Evolutionary conservation across 2,113 vertebrate genomes (phyloP).

Genomic region (Rostratula benghalensis): DNA sequence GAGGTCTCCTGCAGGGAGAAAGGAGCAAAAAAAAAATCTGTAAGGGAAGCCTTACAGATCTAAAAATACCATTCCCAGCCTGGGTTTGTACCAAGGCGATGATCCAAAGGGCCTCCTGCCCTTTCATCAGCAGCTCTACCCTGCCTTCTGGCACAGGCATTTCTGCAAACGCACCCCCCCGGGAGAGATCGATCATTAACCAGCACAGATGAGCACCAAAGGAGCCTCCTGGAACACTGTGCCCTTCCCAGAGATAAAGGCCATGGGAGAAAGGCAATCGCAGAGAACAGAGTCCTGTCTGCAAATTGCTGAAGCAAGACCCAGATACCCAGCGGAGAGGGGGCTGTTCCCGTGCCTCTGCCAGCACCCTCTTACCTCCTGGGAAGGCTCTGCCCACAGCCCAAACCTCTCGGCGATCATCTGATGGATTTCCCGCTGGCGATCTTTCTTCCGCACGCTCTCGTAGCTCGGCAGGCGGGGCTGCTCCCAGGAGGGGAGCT

Average conservation of each 20-base stretch:
- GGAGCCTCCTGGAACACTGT: not conserved
- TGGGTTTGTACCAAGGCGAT: not conserved
- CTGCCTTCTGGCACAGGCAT: not conserved
- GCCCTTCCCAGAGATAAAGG: slow-evolving; percentile 34
- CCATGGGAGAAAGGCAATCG: not conserved
- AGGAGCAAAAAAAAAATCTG: not conserved
- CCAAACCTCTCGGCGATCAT: slow-evolving; percentile 82
- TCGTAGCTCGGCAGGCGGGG: slow-evolving; percentile 81
- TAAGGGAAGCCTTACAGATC: not conserved
- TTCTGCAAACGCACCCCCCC: not conserved
- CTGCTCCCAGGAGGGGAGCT: slow-evolving; percentile 60
- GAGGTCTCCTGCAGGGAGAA: not conserved
- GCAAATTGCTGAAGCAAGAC: not conserved
- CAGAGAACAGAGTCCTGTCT: slow-evolving; percentile 2
- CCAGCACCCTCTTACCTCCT: slow-evolving; percentile 72
- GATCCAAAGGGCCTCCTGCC: not conserved
- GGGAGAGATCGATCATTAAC: slow-evolving; percentile 49
- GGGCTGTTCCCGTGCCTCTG: not conserved
- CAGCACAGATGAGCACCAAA: not conserved
- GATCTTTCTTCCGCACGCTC: slow-evolving; percentile 82
- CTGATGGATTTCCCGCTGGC: slow-evolving; percentile 84
- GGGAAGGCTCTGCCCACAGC: slow-evolving; percentile 76
- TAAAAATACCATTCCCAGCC: not conserved
- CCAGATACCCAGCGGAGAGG: accelerated
- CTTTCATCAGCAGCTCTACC: not conserved